These are phyloP conservation scores for Morpho deidamia DNA, from an alignment of 2,888 invertebrate genomes.

Conservation along the genomic window DNA sequence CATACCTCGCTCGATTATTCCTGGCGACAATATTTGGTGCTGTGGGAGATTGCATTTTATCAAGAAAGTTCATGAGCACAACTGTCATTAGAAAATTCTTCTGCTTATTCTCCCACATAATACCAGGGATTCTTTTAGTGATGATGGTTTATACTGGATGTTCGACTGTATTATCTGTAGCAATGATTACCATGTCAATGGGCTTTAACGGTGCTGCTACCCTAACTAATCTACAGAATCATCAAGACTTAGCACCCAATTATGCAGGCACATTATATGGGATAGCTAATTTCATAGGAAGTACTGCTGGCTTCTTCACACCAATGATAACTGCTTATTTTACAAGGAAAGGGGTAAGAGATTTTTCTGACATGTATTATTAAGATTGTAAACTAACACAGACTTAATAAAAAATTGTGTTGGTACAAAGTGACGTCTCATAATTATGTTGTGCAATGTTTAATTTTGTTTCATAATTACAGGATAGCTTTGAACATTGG, in stretches of 20 bases:
- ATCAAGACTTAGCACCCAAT: conserved; percentile 88
- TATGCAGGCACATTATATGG: conserved; percentile 88
- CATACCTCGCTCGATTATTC: conserved; percentile 83
- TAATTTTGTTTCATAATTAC: conserved; percentile 39
- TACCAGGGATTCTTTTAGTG: conserved; percentile 73
- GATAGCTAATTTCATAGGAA: conserved; percentile 86
- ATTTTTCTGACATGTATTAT: conserved; percentile 7
- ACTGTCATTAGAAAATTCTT: conserved; percentile 80
- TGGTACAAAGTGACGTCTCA: too few relatives aligned
- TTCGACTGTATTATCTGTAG: conserved; percentile 79
- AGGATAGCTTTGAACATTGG: conserved; percentile 87
- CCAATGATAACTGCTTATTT: conserved; percentile 84
- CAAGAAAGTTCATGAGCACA: conserved; percentile 57
- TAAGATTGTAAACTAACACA: not conserved
- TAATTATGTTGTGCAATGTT: not conserved
- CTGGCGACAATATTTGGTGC: conserved; percentile 85
- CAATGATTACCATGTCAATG: conserved; percentile 82
- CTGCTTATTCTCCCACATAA: conserved; percentile 79
- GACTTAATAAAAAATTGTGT: not conserved
- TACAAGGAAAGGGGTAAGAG: conserved; percentile 73
- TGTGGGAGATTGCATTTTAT: conserved; percentile 80
- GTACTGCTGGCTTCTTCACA: conserved; percentile 84
- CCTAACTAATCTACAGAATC: conserved; percentile 79
- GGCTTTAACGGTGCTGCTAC: conserved; percentile 83
- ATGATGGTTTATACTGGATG: conserved; percentile 80